phyloP scores from a whole-genome alignment of 2,113 vertebrate genomes.

The Suncus etruscus region DNA sequence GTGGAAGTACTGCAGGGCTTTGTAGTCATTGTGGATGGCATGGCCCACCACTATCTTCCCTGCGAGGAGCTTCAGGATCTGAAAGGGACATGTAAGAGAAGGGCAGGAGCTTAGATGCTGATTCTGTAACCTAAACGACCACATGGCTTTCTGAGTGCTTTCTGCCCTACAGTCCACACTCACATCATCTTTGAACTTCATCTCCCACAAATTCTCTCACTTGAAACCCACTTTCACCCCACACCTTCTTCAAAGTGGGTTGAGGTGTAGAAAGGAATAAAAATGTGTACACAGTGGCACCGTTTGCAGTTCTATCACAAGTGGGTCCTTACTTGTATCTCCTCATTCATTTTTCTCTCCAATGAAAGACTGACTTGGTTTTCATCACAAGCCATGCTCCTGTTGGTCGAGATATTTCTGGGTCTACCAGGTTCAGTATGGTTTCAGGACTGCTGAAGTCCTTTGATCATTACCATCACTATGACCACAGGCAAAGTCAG shows the following conservation, averaged over 20 bases:
- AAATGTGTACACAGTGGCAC: no score
- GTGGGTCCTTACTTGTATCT: background rate
- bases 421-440: background rate
- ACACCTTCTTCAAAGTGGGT: no score
- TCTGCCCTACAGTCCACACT: background rate
- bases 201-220: background rate
- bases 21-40: conserved; percentile 94
- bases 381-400: background rate
- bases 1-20: conserved; percentile 91
- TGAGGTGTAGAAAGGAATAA: no score
- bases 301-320: background rate
- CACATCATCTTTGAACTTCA: background rate
- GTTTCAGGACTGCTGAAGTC: background rate
- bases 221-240: background rate
- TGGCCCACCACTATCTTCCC: conserved; percentile 95
- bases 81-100: fast-evolving
- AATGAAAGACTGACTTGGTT: background rate
- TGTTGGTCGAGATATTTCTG: background rate
- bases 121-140: background rate
- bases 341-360: background rate
- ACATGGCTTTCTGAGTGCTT: background rate
- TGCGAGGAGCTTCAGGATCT: conserved; percentile 93
- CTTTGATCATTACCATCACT: background rate
- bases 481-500: background rate
- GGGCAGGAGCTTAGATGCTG: fast-evolving